phyloP scores from a whole-genome alignment of 2,113 vertebrate genomes.

The Prunella himalayana region DNA sequence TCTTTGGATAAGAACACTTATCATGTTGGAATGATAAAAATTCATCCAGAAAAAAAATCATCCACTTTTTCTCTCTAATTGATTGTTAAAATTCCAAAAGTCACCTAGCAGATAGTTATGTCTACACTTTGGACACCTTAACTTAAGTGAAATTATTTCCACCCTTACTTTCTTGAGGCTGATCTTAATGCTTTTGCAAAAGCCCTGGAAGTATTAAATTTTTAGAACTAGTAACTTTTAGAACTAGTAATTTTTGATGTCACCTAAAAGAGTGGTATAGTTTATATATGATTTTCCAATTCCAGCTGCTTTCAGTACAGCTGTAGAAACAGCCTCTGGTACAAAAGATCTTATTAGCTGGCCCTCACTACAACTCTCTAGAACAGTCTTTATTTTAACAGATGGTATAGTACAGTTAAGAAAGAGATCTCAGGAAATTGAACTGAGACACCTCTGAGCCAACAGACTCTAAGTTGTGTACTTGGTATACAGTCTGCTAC shows the following conservation, averaged over 20 bases:
- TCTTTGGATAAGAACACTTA: background rate
- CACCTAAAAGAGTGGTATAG: background rate
- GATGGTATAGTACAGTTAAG: background rate
- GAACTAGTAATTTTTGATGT: background rate
- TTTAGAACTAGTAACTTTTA: background rate
- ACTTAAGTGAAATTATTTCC: background rate
- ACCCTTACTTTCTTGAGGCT: background rate
- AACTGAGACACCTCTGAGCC: background rate
- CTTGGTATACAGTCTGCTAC: background rate
- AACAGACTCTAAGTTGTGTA: background rate
- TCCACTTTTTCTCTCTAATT: background rate
- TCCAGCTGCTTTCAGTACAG: background rate
- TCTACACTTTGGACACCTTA: background rate
- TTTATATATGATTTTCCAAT: background rate
- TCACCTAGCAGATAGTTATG: background rate
- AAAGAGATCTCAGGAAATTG: background rate
- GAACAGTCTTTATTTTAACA: background rate
- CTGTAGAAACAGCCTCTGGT: background rate
- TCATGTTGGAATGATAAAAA: background rate
- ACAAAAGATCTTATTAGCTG: background rate
- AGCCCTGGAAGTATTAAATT: background rate
- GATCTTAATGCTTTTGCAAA: background rate
- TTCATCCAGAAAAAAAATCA: background rate
- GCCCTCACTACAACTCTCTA: background rate
- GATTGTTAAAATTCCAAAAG: background rate